A percentile compares a stretch with the other conserved stretches of the same genome.
Evolutionary conservation across 1,140 invertebrate species (phyloP).

Genomic region (Caenorhabditis brenneri): DNA sequence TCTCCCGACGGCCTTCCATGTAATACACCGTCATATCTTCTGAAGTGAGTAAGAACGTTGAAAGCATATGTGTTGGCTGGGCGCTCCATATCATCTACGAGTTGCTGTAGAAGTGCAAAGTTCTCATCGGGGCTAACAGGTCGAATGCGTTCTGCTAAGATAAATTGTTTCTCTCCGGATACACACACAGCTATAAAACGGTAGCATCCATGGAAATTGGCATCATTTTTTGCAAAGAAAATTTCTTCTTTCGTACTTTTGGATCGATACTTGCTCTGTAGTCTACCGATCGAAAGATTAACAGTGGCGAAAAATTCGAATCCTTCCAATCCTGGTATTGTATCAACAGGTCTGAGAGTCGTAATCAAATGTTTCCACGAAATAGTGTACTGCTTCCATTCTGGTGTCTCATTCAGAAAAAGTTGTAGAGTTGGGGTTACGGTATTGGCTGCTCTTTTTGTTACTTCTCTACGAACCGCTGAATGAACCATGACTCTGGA

Average conservation of each 20-base stretch:
- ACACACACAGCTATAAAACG: not conserved
- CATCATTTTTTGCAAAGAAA: not conserved
- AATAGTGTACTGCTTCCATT: not conserved
- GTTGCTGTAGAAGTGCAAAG: not conserved
- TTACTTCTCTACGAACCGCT: not conserved
- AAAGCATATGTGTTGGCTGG: not conserved
- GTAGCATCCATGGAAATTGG: not conserved
- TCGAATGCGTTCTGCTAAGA: not conserved
- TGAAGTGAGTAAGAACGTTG: not conserved
- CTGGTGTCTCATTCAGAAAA: not conserved
- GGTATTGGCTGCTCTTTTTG: not conserved
- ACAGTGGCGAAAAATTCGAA: not conserved
- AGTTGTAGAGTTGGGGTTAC: not conserved
- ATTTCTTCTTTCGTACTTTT: not conserved
- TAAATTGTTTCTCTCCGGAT: not conserved
- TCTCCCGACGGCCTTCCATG: not conserved
- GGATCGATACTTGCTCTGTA: not conserved
- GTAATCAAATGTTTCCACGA: not conserved
- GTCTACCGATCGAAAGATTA: not conserved
- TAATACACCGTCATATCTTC: not conserved
- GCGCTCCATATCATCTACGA: not conserved
- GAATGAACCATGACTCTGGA: not conserved
- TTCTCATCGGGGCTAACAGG: not conserved
- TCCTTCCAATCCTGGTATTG: not conserved
- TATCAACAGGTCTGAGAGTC: not conserved